Conservation (phyloP, 1,140 invertebrate species). For the Mercenaria mercenaria region DNA sequence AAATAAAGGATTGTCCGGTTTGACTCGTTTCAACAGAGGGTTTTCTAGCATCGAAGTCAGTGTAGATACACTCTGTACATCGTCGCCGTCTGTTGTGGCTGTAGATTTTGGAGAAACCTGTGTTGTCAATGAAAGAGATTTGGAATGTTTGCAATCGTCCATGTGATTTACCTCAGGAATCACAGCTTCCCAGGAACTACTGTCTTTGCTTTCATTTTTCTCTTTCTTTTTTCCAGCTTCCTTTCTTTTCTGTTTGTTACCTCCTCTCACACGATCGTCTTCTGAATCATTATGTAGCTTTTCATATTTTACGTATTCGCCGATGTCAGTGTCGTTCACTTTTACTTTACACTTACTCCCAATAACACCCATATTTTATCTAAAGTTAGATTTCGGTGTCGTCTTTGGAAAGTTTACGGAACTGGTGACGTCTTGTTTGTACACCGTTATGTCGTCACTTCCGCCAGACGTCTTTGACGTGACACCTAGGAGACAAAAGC, state of each 20-base stretch:
- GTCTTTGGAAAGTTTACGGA: background rate
- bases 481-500: background rate
- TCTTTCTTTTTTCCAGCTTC: background rate
- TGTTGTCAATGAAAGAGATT: constrained; percentile 18
- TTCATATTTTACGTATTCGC: background rate
- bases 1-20: background rate
- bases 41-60: constrained; percentile 9
- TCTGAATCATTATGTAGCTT: background rate
- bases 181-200: background rate
- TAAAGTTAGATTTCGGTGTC: background rate
- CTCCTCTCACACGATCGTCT: no score
- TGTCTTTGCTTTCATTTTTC: background rate
- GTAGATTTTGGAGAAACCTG: background rate
- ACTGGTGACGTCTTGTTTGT: background rate
- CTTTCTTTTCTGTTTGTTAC: background rate
- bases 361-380: constrained; percentile 38
- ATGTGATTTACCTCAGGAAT: background rate
- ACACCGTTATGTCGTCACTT: constrained; percentile 36
- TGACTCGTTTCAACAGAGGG: background rate
- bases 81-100: background rate
- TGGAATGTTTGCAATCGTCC: constrained; percentile 6
- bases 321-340: background rate
- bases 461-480: background rate
- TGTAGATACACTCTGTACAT: background rate
- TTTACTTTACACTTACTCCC: constrained; percentile 7